phyloP scores from a whole-genome alignment of 2,797 vertebrate species.

The Morelia viridis region DNA sequence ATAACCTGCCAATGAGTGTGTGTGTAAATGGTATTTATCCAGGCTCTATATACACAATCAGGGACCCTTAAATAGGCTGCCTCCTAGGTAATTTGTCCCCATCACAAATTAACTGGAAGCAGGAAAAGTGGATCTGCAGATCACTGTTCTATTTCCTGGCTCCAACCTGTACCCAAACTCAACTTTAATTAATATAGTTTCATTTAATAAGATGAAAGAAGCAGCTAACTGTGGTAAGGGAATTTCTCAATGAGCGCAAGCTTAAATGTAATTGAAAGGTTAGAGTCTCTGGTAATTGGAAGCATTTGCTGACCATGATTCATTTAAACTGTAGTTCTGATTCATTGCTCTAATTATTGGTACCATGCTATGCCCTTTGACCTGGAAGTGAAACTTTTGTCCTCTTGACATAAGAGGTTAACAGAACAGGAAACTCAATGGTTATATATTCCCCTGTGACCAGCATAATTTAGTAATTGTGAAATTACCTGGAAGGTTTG shows the following conservation, averaged over 20 bases:
- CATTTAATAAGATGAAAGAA: constrained; percentile 30
- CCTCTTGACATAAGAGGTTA: constrained; percentile 87
- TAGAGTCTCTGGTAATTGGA: constrained; percentile 70
- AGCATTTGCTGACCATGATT: constrained; percentile 71
- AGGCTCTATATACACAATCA: neutral
- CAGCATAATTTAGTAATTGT: constrained; percentile 90
- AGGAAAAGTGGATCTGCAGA: neutral
- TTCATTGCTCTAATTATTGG: constrained; percentile 83
- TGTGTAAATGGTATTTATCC: neutral
- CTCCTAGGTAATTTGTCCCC: neutral
- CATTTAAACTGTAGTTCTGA: constrained; percentile 75
- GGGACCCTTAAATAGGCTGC: neutral
- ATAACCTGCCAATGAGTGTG: neutral
- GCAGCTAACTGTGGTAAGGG: neutral
- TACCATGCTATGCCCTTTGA: constrained; percentile 86
- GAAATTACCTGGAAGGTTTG: constrained; percentile 85
- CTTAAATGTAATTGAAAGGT: constrained; percentile 45
- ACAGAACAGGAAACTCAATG: constrained; percentile 90
- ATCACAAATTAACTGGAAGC: neutral
- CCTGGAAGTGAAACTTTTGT: constrained; percentile 86
- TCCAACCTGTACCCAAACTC: neutral
- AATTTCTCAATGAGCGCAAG: constrained; percentile 29
- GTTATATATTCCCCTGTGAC: constrained; percentile 74
- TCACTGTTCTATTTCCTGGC: neutral
- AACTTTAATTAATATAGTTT: constrained; percentile 11